A percentile compares a stretch with the other conserved stretches of the same genome.
These are phyloP conservation scores for Channallabes apus DNA, from an alignment of 2,797 vertebrate genomes.

Conservation along the genomic window DNA sequence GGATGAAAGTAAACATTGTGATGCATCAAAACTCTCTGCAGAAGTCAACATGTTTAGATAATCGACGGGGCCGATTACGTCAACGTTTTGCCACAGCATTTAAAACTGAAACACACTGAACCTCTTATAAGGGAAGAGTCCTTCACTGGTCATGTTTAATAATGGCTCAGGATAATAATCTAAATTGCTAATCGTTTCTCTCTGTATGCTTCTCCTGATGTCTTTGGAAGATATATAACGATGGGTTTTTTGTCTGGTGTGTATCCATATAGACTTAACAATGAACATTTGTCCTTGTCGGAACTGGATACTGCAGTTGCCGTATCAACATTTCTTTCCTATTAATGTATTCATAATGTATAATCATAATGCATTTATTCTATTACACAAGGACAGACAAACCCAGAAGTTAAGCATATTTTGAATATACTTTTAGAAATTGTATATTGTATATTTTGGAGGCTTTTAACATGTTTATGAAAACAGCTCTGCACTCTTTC, in stretches of 20 bases:
- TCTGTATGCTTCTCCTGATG: neutral
- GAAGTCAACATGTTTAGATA: too few relatives aligned
- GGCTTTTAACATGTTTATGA: neutral
- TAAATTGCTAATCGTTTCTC: neutral
- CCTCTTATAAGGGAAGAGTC: neutral
- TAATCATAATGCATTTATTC: neutral
- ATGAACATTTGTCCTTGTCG: conserved; percentile 1
- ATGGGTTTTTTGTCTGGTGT: neutral
- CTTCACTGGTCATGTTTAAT: neutral
- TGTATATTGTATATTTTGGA: neutral
- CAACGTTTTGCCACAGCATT: too few relatives aligned
- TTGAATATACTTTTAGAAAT: neutral
- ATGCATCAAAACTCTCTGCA: too few relatives aligned
- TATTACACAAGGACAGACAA: neutral
- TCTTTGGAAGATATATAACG: neutral
- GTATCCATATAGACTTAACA: neutral
- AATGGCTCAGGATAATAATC: neutral
- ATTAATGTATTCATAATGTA: neutral
- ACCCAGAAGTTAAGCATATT: neutral
- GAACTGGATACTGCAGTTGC: neutral
- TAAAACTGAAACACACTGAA: neutral
- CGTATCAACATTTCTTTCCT: neutral
- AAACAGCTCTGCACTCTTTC: neutral
- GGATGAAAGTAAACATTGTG: too few relatives aligned
- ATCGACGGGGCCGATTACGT: too few relatives aligned